phyloP scores from a whole-genome alignment of 2,888 invertebrate species.

The Cataglyphis albicans region DNA sequence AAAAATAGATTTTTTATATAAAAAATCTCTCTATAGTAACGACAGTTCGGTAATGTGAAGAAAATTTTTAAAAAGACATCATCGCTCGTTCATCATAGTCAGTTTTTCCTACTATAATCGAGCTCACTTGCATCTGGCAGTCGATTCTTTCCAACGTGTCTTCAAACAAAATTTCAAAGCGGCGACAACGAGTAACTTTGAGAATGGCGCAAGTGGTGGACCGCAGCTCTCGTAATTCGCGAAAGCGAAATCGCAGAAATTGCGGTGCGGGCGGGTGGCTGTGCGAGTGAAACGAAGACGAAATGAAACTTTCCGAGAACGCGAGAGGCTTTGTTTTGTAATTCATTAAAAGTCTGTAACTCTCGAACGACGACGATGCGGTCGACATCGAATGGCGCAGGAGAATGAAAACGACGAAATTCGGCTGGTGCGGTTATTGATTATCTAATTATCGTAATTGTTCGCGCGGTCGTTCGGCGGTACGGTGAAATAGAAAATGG shows the following conservation, averaged over 20 bases:
- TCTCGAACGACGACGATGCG: conserved; percentile 23
- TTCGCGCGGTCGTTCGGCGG: conserved; percentile 62
- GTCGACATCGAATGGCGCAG: not conserved
- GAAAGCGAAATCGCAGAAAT: conserved; percentile 39
- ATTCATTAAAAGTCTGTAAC: conserved; percentile 74
- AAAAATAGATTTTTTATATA: not conserved
- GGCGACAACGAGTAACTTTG: conserved; percentile 18
- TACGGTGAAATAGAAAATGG: conserved; percentile 42
- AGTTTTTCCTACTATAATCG: conserved; percentile 8
- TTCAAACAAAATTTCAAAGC: conserved; percentile 21
- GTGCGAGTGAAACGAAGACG: conserved; percentile 17
- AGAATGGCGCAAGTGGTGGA: conserved; percentile 14
- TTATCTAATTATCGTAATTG: conserved; percentile 77
- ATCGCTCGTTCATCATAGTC: conserved; percentile 32
- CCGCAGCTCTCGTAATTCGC: conserved; percentile 32
- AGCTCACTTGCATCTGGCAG: conserved; percentile 38
- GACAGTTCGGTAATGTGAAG: not conserved
- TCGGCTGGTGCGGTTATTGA: conserved; percentile 52
- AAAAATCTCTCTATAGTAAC: not conserved
- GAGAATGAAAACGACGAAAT: conserved; percentile 32
- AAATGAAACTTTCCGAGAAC: conserved; percentile 59
- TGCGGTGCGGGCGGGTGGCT: not conserved
- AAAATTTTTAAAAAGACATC: conserved; percentile 10
- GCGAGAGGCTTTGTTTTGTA: conserved; percentile 67
- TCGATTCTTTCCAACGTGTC: conserved; percentile 33